Conservation (phyloP, 2,888 invertebrate species). For the Tachina grossa region DNA sequence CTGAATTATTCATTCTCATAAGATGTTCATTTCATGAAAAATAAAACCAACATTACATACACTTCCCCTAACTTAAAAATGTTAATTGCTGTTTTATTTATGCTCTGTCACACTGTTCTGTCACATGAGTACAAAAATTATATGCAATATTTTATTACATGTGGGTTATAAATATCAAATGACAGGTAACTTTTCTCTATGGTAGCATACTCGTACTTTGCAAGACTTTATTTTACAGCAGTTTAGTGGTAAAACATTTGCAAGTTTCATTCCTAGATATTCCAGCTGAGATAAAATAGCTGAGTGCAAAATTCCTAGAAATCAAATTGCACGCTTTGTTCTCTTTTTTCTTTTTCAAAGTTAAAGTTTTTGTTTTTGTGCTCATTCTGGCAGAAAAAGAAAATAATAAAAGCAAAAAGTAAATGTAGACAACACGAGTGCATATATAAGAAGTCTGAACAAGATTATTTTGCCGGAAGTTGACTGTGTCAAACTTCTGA, state of each 20-base stretch:
- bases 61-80: background rate
- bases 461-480: conserved; percentile 57
- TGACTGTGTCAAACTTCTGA: conserved; percentile 58
- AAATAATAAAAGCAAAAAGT: background rate
- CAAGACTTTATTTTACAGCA: background rate
- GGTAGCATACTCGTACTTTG: background rate
- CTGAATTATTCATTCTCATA: background rate
- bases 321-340: conserved; percentile 47
- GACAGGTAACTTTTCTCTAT: conserved; percentile 31
- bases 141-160: conserved; percentile 60
- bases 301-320: conserved; percentile 53
- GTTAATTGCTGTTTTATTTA: conserved; percentile 31
- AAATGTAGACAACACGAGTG: conserved; percentile 22
- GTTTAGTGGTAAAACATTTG: conserved; percentile 23
- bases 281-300: conserved; percentile 53
- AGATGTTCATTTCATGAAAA: too few relatives aligned
- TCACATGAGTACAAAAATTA: conserved; percentile 25
- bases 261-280: conserved; percentile 43
- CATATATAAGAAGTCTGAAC: conserved; percentile 15
- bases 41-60: background rate
- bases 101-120: conserved; percentile 22
- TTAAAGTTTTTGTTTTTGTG: conserved; percentile 1
- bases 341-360: background rate
- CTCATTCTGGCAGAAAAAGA: background rate
- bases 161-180: conserved; percentile 63